These are phyloP conservation scores for Uromys caudimaculatus DNA, from an alignment of 2,797 vertebrate genomes.

Conservation along the genomic window DNA sequence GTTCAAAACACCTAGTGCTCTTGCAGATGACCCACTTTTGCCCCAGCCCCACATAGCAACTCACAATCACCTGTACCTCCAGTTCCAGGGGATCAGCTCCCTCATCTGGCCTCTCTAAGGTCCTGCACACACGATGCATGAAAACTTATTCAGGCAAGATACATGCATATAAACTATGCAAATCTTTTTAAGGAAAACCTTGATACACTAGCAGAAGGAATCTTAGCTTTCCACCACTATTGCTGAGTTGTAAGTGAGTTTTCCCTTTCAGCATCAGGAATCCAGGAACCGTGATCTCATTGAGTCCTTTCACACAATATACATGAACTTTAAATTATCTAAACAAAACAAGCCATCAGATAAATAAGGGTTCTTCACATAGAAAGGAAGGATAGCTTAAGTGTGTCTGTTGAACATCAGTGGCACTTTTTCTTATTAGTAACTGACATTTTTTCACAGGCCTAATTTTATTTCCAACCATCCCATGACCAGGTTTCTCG, in stretches of 20 bases:
- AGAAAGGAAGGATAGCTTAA: not conserved
- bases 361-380: not conserved
- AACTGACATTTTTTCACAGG: not conserved
- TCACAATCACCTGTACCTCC: not conserved
- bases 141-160: not conserved
- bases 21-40: not conserved
- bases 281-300: not conserved
- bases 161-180: not conserved
- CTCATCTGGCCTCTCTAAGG: not conserved
- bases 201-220: not conserved
- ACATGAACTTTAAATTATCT: not conserved
- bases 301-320: not conserved
- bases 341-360: conserved; percentile 39
- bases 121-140: not conserved
- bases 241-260: not conserved
- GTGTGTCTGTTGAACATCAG: not conserved
- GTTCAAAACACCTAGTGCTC: not conserved
- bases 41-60: not conserved
- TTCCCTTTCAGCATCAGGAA: not conserved
- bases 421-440: not conserved
- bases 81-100: not conserved
- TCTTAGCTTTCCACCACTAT: not conserved
- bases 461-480: not conserved
- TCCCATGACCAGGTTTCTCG: not conserved
- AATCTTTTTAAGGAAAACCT: not conserved